A percentile compares a stretch with the other conserved stretches of the same genome.
Evolutionary conservation across 2,888 invertebrate species (phyloP).

Genomic region (Odontocolon sp.): DNA sequence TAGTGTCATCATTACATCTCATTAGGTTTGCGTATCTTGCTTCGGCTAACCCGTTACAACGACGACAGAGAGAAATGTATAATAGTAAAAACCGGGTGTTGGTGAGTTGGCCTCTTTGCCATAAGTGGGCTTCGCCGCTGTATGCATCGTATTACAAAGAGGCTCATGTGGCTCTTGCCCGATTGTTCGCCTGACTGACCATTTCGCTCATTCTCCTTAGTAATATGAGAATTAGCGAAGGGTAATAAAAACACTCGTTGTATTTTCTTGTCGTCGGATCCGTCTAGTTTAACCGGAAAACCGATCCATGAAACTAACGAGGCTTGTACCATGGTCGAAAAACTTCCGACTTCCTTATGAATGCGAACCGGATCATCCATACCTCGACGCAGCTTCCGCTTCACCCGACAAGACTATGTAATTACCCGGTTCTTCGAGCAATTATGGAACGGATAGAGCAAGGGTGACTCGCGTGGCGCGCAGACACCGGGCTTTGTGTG

Average conservation of each 20-base stretch:
- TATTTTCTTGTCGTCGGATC: background rate
- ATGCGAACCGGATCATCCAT: slow-evolving; percentile 42
- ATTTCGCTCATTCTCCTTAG: slow-evolving; percentile 22
- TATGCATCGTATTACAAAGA: slow-evolving; percentile 44
- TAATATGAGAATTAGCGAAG: slow-evolving; percentile 56
- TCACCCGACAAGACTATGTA: slow-evolving; percentile 14
- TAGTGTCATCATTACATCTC: slow-evolving; percentile 44
- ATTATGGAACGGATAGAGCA: slow-evolving; percentile 48
- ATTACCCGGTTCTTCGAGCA: slow-evolving; percentile 61
- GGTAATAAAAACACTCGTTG: slow-evolving; percentile 40
- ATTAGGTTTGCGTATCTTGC: slow-evolving; percentile 28
- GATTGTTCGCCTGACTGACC: slow-evolving; percentile 50
- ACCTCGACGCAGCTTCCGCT: slow-evolving; percentile 26
- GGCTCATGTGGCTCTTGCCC: slow-evolving; percentile 19
- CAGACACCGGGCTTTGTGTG: slow-evolving; percentile 52
- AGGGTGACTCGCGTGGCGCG: slow-evolving; percentile 59
- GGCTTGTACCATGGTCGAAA: too few relatives aligned
- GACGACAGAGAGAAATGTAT: slow-evolving; percentile 8
- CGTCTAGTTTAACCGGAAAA: background rate
- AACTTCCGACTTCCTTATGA: slow-evolving; percentile 44
- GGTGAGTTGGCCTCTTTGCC: slow-evolving; percentile 42
- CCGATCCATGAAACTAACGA: too few relatives aligned
- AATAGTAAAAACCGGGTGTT: slow-evolving; percentile 31
- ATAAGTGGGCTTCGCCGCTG: slow-evolving; percentile 51
- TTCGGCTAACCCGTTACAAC: slow-evolving; percentile 15